Percentiles rank a stretch among this genome's conserved stretches.
These are phyloP conservation scores for Sterna hirundo DNA, from an alignment of 2,113 vertebrate species.

Conservation along the genomic window DNA sequence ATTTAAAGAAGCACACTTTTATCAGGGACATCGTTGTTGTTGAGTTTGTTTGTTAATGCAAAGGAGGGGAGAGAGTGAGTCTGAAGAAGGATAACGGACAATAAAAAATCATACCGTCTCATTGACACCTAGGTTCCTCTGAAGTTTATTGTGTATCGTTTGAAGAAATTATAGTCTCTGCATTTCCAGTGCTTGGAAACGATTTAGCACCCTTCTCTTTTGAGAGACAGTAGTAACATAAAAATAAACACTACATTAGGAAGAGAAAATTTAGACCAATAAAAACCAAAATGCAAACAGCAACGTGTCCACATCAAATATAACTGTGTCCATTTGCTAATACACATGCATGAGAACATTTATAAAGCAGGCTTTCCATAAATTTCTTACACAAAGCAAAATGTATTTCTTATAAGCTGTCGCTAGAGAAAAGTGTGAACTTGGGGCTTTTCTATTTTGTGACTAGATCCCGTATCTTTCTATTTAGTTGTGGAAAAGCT, in stretches of 20 bases:
- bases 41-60: neutral
- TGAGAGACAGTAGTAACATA: neutral
- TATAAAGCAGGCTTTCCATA: neutral
- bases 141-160: neutral
- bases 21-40: neutral
- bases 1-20: neutral
- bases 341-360: too few relatives aligned
- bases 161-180: neutral
- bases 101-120: rapidly evolving
- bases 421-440: neutral
- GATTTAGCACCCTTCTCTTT: neutral
- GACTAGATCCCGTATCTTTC: neutral
- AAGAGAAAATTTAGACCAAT: neutral
- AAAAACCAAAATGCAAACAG: neutral
- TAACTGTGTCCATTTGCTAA: neutral
- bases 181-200: neutral
- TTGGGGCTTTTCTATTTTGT: neutral
- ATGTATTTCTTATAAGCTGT: neutral
- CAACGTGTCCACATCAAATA: neutral
- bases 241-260: neutral
- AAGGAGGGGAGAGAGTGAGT: neutral
- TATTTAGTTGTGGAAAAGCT: neutral
- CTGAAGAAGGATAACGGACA: neutral
- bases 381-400: neutral
- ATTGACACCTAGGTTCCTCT: neutral